Evolutionary conservation across 2,113 vertebrate genomes (phyloP), one percentile per base, ranked within the genome.

Genomic region (Gallinago paraguaiae): DNA sequence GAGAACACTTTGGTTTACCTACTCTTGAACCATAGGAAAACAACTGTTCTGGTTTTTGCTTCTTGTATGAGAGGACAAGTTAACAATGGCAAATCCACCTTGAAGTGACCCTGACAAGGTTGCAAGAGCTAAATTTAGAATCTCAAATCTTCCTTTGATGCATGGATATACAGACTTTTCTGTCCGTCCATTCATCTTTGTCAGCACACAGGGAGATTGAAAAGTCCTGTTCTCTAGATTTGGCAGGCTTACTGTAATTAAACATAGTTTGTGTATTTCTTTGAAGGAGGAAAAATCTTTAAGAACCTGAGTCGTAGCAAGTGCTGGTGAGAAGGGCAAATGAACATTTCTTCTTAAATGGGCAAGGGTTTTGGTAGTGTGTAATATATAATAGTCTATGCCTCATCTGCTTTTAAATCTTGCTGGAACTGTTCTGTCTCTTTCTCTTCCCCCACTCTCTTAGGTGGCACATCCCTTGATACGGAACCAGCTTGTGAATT

Each of bases 401-500:
- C 65, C 79, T 9, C 37, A 6, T 74, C 82, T 78, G 57, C 22
- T 91, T 90, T 89, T n/a, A 82, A 46, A 46, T 84, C 68, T 91
- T 19, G 86, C 43, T 63, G 69, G 27, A 91, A 43, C 17, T 89
- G 39, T 93, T 91, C 28, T 94, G 19, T 83, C 33, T 94, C 92
- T 60, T 86, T 86, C 57, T 93, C 56, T 81, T 82, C 65, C 31
- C 56, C 18, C 51, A 19, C 39, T 9, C 1, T 46, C 6, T 37
- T 56, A 91, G 99, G 99, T 99, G 96, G 98, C 99, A 51, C 98
- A 99, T 95, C 98, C 98, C 19, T 96, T 98, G 86, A 99, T 99
- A 97, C 98, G 98, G 95, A 98, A 97, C 95, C 99, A 99, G 98
- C 98, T 99, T 53, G 98, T 99, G 82, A 98, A 98, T 90, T 99